Evolutionary conservation across 2,888 invertebrate genomes (phyloP).

Genomic region (Eupithecia abbreviata): DNA sequence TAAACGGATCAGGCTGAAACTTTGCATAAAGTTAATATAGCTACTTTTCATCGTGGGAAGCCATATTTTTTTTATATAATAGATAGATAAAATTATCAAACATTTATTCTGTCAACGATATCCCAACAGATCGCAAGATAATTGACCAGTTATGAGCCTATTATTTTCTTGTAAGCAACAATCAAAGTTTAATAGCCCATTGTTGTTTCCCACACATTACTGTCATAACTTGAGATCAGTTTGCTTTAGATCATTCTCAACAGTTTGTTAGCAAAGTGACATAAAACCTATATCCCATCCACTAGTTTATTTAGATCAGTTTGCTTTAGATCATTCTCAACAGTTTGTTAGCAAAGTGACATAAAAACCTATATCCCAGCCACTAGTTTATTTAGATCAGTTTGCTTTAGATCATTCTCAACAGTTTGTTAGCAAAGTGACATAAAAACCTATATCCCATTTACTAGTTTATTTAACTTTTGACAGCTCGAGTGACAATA

Average conservation of each 20-base stretch:
- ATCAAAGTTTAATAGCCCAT: conserved; percentile 60
- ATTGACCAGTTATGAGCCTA: conserved; percentile 50
- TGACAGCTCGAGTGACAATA: background rate
- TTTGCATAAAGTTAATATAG: background rate
- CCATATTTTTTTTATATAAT: background rate
- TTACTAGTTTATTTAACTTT: background rate
- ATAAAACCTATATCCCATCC: background rate
- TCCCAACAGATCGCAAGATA: conserved; percentile 52
- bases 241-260: conserved; percentile 33
- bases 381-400: conserved; percentile 3
- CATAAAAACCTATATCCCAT: background rate
- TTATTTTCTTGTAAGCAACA: conserved; percentile 51
- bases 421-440: background rate
- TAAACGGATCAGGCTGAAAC: background rate
- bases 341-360: background rate
- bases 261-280: background rate
- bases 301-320: too few species aligned
- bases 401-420: conserved; percentile 34
- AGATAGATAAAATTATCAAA: background rate
- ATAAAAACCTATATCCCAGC: background rate
- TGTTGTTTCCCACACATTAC: conserved; percentile 47
- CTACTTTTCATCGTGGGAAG: background rate
- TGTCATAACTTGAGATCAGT: conserved; percentile 22
- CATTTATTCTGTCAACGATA: conserved; percentile 18
- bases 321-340: conserved; percentile 33